Base-by-base conservation (phyloP, 2,113 vertebrate species). In the Kryptolebias marmoratus region DNA sequence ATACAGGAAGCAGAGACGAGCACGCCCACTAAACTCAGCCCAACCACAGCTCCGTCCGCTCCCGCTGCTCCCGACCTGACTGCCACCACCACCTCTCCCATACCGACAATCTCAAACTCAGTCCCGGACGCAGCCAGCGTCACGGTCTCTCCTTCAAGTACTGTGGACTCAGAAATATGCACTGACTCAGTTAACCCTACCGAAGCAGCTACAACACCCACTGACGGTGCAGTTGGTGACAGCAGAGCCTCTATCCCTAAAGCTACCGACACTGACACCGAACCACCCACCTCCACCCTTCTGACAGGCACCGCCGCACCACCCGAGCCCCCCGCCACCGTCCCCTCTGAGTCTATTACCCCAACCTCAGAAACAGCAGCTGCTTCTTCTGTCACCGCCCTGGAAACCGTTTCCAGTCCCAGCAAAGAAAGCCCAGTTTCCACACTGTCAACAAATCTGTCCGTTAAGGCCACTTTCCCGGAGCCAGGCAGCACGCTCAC, bases 1-100 rank as follows among this genome's bases (percentile, higher is more conserved):
- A 93, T 91, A 82, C 73, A 87, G 47, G 91, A 92, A 75, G 84
- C 74, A 30, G 87, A 93, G 66, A 57, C 71, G 28, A 74, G 57
- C 75, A 83, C 71, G 0, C 80, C 84, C 57, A 82, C 79, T 67
- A 82, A 81, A 82, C 53, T 13, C 58, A 88, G 76, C 56, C 69
- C 66, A 11, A 16, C 36, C 9, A 56, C 44, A 9, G 56, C 60
- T 28, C 32, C 18, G 0, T 64, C 81, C 12, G 8, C 65, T 27
- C 71, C 68, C 5, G 50, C 73, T 64, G n/a, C 72, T 48, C 28
- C 68, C n/a, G 22, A 50, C 49, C 49, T 52, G 48, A 36, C 49
- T 64, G 15, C 36, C 47, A 65, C 69, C 50, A 52, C 71, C 42
- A 44, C 73, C 60, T 56, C 59, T 0, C 54, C 82, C 68, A 56